phyloP scores from a whole-genome alignment of 2,797 vertebrate genomes.

The Peromyscus melanophrys region DNA sequence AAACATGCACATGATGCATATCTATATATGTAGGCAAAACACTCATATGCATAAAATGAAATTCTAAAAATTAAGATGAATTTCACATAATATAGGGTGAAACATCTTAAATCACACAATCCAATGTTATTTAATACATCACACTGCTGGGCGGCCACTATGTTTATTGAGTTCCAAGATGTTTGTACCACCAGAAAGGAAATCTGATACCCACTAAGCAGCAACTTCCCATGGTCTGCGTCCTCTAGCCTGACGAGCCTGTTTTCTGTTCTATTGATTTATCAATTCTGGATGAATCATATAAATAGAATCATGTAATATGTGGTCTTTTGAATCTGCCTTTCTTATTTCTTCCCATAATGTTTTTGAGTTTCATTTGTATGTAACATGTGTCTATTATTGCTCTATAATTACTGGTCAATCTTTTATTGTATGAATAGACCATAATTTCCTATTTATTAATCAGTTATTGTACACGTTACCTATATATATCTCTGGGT shows the following conservation, averaged over 20 bases:
- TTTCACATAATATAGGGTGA: conserved; percentile 35
- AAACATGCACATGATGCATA: neutral
- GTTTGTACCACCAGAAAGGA: neutral
- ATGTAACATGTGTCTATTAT: neutral
- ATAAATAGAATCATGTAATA: neutral
- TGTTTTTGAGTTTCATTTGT: conserved; percentile 18
- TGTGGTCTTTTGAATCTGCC: neutral
- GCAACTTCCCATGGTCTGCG: neutral
- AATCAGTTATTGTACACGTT: neutral
- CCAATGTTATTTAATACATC: neutral
- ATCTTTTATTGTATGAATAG: neutral
- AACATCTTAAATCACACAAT: neutral
- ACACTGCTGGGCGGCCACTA: neutral
- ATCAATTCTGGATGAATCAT: neutral
- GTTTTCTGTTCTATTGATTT: conserved; percentile 41
- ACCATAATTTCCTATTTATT: conserved; percentile 22
- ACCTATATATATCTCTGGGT: neutral
- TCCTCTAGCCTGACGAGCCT: neutral
- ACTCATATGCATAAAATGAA: neutral
- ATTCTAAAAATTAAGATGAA: conserved; percentile 18
- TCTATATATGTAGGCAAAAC: too few species aligned
- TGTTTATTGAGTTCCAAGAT: neutral
- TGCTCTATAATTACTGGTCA: conserved; percentile 8
- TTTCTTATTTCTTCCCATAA: neutral
- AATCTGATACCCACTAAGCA: neutral